Conservation (phyloP, 2,888 invertebrate species). For the Epistrophe eligans region DNA sequence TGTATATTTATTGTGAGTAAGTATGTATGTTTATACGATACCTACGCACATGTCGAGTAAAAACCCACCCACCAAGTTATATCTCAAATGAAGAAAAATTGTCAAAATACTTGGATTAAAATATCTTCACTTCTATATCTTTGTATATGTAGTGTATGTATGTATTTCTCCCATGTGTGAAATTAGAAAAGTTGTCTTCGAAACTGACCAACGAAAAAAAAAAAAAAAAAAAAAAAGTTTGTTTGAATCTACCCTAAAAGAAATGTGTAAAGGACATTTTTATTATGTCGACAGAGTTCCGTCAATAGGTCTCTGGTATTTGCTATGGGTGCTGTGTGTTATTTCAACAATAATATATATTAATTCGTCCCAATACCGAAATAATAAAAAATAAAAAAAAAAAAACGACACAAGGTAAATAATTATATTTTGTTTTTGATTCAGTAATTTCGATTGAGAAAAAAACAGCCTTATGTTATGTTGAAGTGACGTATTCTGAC, state of each 20-base stretch:
- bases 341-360: conserved; percentile 63
- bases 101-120: conserved; percentile 41
- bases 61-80: neutral
- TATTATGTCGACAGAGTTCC: conserved; percentile 34
- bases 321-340: conserved; percentile 22
- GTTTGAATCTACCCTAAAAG: conserved; percentile 25
- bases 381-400: neutral
- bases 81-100: conserved; percentile 32
- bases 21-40: neutral
- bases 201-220: conserved; percentile 26
- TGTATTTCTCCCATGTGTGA: neutral
- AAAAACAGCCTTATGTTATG: conserved; percentile 44
- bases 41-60: neutral
- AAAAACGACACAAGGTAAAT: conserved; percentile 28
- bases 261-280: conserved; percentile 3
- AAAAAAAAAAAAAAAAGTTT: neutral
- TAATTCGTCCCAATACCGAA: conserved; percentile 27
- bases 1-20: neutral
- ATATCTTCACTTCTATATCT: conserved; percentile 26
- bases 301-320: conserved; percentile 25
- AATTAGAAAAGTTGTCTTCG: conserved; percentile 43
- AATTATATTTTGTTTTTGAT: conserved; percentile 32
- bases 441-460: conserved; percentile 56
- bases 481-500: conserved; percentile 26
- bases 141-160: no score